Evolutionary conservation across 2,888 invertebrate species (phyloP).

Genomic region (Beris chalybata): DNA sequence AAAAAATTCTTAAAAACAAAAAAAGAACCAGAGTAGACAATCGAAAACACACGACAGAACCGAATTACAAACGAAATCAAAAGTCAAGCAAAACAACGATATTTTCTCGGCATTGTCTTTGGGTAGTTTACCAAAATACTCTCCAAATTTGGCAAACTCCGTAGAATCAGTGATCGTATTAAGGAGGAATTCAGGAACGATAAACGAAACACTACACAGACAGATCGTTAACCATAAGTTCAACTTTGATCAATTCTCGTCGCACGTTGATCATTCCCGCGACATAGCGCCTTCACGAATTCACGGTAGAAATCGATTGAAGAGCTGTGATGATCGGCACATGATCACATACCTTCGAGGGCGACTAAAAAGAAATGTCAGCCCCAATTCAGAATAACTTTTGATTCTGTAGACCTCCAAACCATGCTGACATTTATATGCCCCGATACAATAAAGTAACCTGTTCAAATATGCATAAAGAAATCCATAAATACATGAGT

Average conservation of each 20-base stretch:
- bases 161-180: conserved; percentile 38
- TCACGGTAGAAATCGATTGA: conserved; percentile 2
- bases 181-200: conserved; percentile 34
- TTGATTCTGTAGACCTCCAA: conserved; percentile 32
- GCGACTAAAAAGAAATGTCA: no score
- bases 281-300: conserved; percentile 36
- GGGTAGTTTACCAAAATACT: conserved; percentile 33
- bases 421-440: conserved; percentile 29
- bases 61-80: neutral
- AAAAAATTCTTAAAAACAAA: neutral
- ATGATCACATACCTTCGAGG: neutral
- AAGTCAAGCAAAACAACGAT: conserved; percentile 3
- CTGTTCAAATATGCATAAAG: conserved; percentile 25
- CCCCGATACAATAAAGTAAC: conserved; percentile 33
- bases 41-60: conserved; percentile 16
- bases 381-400: conserved; percentile 1
- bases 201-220: conserved; percentile 20
- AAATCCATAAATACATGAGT: conserved; percentile 44
- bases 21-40: conserved; percentile 19
- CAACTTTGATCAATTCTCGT: conserved; percentile 16
- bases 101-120: conserved; percentile 17
- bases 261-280: conserved; percentile 30
- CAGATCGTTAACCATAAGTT: neutral
- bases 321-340: conserved; percentile 2
- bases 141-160: conserved; percentile 35